phyloP scores from a whole-genome alignment of 2,797 vertebrate genomes.

The Iguana delicatissima region DNA sequence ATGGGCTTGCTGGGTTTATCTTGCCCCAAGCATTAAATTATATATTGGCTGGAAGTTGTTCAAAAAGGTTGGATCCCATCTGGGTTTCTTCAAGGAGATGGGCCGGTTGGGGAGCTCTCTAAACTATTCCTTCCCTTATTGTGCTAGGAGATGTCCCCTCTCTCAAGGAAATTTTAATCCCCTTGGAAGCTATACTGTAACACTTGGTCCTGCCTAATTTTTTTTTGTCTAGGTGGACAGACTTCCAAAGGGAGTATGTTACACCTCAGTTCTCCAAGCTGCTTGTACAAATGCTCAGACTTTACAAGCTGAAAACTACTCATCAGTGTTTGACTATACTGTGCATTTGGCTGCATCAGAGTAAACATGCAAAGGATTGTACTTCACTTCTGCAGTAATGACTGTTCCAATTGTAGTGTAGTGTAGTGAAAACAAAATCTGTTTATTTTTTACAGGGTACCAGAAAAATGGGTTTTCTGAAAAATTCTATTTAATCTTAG shows the following conservation, averaged over 20 bases:
- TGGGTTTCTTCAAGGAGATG: not conserved
- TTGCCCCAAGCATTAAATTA: not conserved
- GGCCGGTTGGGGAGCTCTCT: too few relatives aligned
- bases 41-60: not conserved
- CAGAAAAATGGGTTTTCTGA: conserved; percentile 87
- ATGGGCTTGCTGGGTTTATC: not conserved
- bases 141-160: not conserved
- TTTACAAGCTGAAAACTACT: not conserved
- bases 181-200: not conserved
- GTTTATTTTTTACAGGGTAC: conserved; percentile 72
- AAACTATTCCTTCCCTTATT: not conserved
- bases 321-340: not conserved
- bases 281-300: not conserved
- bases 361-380: not conserved
- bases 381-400: not conserved
- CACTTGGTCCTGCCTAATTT: not conserved
- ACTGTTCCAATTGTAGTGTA: not conserved
- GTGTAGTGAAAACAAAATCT: conserved; percentile 22
- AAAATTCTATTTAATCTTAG: conserved; percentile 94
- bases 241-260: not conserved
- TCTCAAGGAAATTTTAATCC: not conserved
- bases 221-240: not conserved
- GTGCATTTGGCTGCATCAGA: not conserved
- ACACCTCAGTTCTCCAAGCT: not conserved
- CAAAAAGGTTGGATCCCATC: not conserved